Percentiles rank a stretch among this genome's conserved stretches.
Conservation (phyloP, 2,888 invertebrate species). For the Gnatocerus cornutus region DNA sequence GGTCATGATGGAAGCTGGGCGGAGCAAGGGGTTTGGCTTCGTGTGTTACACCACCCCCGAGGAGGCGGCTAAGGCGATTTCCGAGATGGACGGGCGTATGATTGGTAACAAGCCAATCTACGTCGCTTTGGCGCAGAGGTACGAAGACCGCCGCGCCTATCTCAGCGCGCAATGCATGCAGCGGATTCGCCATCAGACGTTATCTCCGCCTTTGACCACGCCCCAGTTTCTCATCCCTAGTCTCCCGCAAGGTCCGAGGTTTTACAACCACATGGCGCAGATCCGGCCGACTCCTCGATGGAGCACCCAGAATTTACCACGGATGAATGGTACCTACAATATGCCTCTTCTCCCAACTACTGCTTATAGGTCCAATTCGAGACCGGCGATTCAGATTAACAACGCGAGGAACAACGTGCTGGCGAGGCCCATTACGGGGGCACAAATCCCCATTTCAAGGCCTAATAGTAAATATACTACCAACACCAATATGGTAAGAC, state of each 20-base stretch:
- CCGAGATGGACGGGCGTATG: conserved; percentile 82
- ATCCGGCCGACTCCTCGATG: conserved; percentile 92
- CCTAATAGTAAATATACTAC: conserved; percentile 92
- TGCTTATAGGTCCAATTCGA: conserved; percentile 64
- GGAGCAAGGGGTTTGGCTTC: conserved; percentile 78
- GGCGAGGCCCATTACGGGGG: conserved; percentile 86
- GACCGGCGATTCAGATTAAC: conserved; percentile 76
- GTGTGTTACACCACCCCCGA: conserved; percentile 82
- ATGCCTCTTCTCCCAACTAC: conserved; percentile 67
- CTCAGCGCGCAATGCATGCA: conserved; percentile 81
- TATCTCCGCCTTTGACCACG: conserved; percentile 85
- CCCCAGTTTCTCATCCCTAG: conserved; percentile 87
- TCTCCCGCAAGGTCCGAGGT: conserved; percentile 88
- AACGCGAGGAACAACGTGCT: conserved; percentile 79
- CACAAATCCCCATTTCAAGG: conserved; percentile 80
- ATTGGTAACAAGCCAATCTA: conserved; percentile 81
- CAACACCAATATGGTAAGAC: conserved; percentile 67
- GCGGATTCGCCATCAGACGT: conserved; percentile 76
- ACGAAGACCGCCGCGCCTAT: conserved; percentile 81
- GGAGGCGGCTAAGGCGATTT: conserved; percentile 82
- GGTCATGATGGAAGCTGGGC: conserved; percentile 77
- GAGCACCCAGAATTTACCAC: conserved; percentile 74
- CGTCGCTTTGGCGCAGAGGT: conserved; percentile 82
- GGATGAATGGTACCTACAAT: conserved; percentile 79
- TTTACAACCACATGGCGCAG: conserved; percentile 91